Base-by-base conservation (phyloP, 1,140 invertebrate species). In the Euglossa dilemma region DNA sequence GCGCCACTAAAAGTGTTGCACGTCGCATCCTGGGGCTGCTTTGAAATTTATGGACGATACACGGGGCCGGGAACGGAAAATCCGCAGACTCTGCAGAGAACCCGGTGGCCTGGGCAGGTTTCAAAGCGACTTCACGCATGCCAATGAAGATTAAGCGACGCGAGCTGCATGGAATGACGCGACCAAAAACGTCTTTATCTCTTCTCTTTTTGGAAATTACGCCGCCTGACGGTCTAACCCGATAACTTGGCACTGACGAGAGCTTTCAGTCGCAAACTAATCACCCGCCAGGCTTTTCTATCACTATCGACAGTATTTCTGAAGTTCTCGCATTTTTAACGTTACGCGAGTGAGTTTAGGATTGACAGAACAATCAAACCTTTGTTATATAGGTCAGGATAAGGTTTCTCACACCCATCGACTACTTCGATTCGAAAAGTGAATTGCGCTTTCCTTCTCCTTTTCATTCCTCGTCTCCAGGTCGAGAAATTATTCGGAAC, bases 21-120 rank as follows among this genome's bases (percentile, higher is more conserved):
- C 73, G 81, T 87, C 81, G 80, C 86, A 67, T 84, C 85, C 69
- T 36, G 59, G 43, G 50, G 28, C 59, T 63, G 83, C 64, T 63
- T 70, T 67, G 57, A 82, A 88, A 88, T 88, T 88, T 82, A 88
- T 87, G 70, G 82, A 25, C 76, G 77, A 76, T 87, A 80, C 50
- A 73, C 43, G 16, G 77, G 12, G 28, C 16, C 43, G 54, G 64
- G 76, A 66, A 75, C 45, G 67, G 72, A 72, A 71, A 86, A 73
- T 59, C 73, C 73, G 77, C 78, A 70, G 74, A 78, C 57, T 71
- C 59, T 66, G 85, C 70, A 50, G 67, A 47, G 43, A 69, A 52
- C 25, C 20, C 25, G 23, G 16, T 14, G 75, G 59, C 12, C 18
- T 52, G 45, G 20, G 43, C 54, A 66, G 61, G 23, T 78, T 86